Evolutionary conservation across 2,888 invertebrate genomes (phyloP), one percentile per base, ranked within the genome.

Genomic region (Boloria selene): DNA sequence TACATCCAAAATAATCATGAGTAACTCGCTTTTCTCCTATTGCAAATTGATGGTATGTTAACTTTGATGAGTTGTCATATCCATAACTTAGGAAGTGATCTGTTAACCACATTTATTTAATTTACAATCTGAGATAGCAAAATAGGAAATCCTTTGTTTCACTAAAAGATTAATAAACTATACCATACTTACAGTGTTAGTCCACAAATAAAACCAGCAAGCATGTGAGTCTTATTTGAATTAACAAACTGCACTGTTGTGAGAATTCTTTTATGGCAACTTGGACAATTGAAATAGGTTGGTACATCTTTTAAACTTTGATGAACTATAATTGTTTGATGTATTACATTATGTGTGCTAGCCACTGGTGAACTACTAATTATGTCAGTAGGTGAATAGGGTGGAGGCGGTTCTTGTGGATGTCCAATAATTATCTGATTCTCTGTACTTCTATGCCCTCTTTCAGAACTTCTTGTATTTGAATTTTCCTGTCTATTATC

Each of bases 131-230:
- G 10, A 38, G 31, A 10, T 10, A 10, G 10, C 31, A 38, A 38
- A 38, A 38, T 10, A 38, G 7, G 10, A 38, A 38, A 38, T 38
- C 7, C 10, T 38, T 38, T 38, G 7, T 38, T 38, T 38, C 31
- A 38, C 10, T 38, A 10, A 38, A 38, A 38, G 31, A 38, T 38
- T 38, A 10, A 10, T 55, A 38, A 13, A 3, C 14, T 26, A 4
- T 16, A 44, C 14, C 17, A 61, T 72, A 81, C 90, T 87, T 80
- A 90, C 91, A 84, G 73, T 66, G 88, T 86, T 59, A 85, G 80
- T 61, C 91, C 92, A 77, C 86, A 89, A 72, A 91, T 76, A 68
- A 90, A 91, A 55, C 91, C 92, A 72, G 90, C 88, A 22, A 88
- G 62, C 81, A 91, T 78, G 68, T 92, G 90, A 64, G 91, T 90